phyloP scores from a whole-genome alignment of 2,888 invertebrate genomes.

The Molorchus minor region DNA sequence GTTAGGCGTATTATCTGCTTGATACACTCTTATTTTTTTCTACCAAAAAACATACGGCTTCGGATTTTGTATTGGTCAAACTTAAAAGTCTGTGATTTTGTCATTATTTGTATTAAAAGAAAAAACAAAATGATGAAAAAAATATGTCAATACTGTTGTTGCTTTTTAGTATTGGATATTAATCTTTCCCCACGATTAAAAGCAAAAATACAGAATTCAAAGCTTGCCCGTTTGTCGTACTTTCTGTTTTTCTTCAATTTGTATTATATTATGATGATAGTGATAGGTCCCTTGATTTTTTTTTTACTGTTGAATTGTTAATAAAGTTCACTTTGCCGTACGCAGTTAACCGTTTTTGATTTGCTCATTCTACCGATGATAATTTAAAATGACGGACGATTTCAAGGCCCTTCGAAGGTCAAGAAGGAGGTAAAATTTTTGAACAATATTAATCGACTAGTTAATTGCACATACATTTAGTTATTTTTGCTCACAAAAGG shows the following conservation, averaged over 20 bases:
- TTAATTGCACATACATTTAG: too few species aligned
- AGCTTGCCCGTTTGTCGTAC: constrained; percentile 43
- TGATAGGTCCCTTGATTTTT: constrained; percentile 14
- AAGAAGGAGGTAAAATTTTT: too few species aligned
- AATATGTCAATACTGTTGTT: constrained; percentile 59
- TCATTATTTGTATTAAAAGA: constrained; percentile 39
- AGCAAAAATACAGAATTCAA: constrained; percentile 57
- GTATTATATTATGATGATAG: constrained; percentile 24
- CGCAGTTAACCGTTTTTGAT: constrained; percentile 24
- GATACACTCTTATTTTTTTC: constrained; percentile 28
- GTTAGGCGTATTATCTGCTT: constrained; percentile 20
- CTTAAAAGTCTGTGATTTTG: constrained; percentile 58
- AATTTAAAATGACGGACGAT: too few species aligned
- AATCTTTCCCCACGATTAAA: constrained; percentile 41
- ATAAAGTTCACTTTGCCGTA: constrained; percentile 23
- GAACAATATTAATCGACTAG: too few species aligned
- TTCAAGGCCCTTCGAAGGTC: too few species aligned
- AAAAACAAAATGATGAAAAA: constrained; percentile 34
- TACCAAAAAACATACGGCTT: constrained; percentile 41
- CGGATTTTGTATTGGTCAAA: constrained; percentile 55
- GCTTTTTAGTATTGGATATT: constrained; percentile 57
- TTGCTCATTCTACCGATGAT: too few species aligned
- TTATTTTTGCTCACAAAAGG: too few species aligned
- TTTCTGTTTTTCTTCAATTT: constrained; percentile 19
- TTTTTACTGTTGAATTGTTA: constrained; percentile 24